These are phyloP conservation scores for Coreoperca whiteheadi DNA, from an alignment of 2,113 vertebrate species.

Conservation along the genomic window DNA sequence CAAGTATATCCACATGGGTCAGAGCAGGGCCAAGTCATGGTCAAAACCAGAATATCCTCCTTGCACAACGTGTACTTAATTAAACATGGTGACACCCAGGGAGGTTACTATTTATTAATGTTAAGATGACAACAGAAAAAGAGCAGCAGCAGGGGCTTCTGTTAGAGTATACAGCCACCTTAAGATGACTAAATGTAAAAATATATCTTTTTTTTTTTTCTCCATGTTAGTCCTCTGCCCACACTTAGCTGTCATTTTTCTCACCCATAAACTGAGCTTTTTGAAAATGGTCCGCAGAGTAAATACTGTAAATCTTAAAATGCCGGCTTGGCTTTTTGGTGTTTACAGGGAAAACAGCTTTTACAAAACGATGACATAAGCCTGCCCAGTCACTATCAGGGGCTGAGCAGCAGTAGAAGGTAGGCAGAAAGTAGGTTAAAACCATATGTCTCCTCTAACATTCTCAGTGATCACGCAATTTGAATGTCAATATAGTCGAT, in stretches of 20 bases:
- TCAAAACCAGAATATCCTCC: not conserved
- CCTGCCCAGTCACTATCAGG: too few species aligned
- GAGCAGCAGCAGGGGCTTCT: not conserved
- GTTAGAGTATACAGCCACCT: not conserved
- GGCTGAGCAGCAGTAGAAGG: too few species aligned
- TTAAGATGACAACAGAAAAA: not conserved
- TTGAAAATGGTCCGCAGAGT: not conserved
- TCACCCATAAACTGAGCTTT: not conserved
- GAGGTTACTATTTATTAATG: not conserved
- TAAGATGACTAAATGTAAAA: not conserved
- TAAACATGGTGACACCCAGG: slow-evolving; percentile 1
- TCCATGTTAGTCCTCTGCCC: not conserved
- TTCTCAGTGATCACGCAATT: too few species aligned
- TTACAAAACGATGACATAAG: too few species aligned
- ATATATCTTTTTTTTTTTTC: not conserved
- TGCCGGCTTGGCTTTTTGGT: not conserved
- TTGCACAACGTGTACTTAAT: not conserved
- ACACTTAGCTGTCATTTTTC: not conserved
- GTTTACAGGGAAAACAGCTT: not conserved
- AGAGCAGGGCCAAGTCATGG: not conserved
- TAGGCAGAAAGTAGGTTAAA: too few species aligned
- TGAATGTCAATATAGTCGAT: too few species aligned
- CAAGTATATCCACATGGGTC: slow-evolving; percentile 6
- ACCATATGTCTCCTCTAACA: too few species aligned
- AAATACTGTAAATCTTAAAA: not conserved